phyloP scores from a whole-genome alignment of 53 echinoderm and acorn worm genomes.

The Zoroaster sp. region DNA sequence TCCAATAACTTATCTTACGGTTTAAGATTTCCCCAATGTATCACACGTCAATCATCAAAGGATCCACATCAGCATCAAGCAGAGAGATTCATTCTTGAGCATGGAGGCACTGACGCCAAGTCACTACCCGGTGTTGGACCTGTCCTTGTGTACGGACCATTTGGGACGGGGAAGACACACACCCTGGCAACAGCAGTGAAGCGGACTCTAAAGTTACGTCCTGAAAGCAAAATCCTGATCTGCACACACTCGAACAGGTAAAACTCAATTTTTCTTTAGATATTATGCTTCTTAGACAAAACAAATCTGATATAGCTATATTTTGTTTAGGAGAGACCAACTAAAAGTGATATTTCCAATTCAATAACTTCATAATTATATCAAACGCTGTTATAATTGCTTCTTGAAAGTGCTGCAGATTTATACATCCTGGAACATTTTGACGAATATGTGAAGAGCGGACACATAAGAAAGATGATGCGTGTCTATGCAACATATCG shows the following conservation, averaged over 20 bases:
- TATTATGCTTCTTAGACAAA: no score
- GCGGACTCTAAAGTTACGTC: constrained; percentile 36
- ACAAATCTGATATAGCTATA: neutral
- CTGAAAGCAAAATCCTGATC: constrained; percentile 75
- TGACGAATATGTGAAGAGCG: constrained; percentile 18
- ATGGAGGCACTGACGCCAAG: constrained; percentile 10
- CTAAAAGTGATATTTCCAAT: no score
- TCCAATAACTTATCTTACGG: neutral
- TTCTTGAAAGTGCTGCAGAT: constrained; percentile 80
- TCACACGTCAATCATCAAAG: neutral
- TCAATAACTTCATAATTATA: no score
- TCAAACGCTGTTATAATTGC: neutral
- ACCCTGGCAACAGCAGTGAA: constrained; percentile 74
- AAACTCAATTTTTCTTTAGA: no score
- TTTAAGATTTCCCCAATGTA: neutral
- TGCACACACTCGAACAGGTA: constrained; percentile 92
- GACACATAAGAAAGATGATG: constrained; percentile 18
- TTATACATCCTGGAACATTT: constrained; percentile 81
- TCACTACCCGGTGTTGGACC: constrained; percentile 31
- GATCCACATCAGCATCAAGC: constrained; percentile 69
- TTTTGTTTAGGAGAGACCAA: neutral
- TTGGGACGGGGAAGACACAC: constrained; percentile 91
- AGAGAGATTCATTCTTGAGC: constrained; percentile 52
- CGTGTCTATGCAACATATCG: constrained; percentile 54
- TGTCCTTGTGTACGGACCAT: constrained; percentile 80